Conservation (phyloP, 2,888 invertebrate species). For the Acleris laterana region DNA sequence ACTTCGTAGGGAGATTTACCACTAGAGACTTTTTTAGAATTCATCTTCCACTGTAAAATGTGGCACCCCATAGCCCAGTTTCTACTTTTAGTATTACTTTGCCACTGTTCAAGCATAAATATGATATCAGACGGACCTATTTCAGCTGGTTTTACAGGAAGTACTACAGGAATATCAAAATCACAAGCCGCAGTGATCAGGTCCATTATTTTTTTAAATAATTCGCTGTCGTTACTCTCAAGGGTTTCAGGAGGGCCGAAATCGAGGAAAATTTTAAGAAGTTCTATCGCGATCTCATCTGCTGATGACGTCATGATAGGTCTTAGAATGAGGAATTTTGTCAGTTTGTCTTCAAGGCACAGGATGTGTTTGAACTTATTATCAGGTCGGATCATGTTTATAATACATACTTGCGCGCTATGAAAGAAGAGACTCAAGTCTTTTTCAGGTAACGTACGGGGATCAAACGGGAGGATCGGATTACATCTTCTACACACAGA, state of each 20-base stretch:
- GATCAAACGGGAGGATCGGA: too few species aligned
- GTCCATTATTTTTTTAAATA: constrained; percentile 2
- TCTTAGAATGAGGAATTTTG: constrained; percentile 24
- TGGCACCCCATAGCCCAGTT: constrained; percentile 35
- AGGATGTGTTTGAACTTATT: constrained; percentile 19
- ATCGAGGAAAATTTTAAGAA: constrained; percentile 30
- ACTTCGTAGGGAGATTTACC: constrained; percentile 4
- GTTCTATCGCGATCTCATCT: constrained; percentile 29
- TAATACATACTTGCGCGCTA: constrained; percentile 20
- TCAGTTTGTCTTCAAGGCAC: constrained; percentile 17
- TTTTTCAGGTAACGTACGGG: too few species aligned
- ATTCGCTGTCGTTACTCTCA: constrained; percentile 16
- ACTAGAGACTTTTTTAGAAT: not conserved
- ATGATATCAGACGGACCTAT: constrained; percentile 7
- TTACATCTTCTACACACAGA: constrained; percentile 5
- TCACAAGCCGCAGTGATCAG: constrained; percentile 8
- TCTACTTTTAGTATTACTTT: not conserved
- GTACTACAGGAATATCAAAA: constrained; percentile 10
- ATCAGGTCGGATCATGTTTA: constrained; percentile 23
- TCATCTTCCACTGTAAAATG: constrained; percentile 22
- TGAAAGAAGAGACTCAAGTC: not conserved
- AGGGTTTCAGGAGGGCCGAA: constrained; percentile 21
- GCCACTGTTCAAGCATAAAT: constrained; percentile 14
- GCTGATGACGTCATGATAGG: constrained; percentile 13
- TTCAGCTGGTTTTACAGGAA: constrained; percentile 15